Conservation (phyloP, 2,113 vertebrate genomes). For the Atherinomorus stipes region DNA sequence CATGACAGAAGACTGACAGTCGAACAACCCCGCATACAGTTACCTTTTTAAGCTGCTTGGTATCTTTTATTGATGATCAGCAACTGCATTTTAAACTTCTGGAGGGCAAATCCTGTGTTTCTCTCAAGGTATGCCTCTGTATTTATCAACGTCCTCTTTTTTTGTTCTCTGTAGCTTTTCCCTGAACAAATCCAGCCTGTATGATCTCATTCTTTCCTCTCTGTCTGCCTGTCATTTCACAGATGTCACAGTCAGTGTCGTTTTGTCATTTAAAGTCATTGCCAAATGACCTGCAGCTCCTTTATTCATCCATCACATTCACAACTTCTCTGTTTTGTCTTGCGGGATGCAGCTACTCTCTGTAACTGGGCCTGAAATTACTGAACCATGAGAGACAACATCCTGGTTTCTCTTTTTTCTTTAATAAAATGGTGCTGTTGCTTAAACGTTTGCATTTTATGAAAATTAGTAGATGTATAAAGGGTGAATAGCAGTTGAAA, state of each 20-base stretch:
- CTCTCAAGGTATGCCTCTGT: not conserved
- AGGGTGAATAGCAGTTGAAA: not conserved
- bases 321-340: not conserved
- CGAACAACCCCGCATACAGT: slow-evolving; percentile 1
- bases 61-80: slow-evolving; percentile 24
- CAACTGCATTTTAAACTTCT: slow-evolving; percentile 23
- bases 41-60: not conserved
- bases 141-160: slow-evolving; percentile 5
- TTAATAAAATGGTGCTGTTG: not conserved
- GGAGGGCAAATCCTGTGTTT: slow-evolving; percentile 11
- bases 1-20: slow-evolving; percentile 27
- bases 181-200: slow-evolving; percentile 21
- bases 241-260: not conserved
- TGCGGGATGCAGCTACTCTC: not conserved
- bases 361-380: not conserved
- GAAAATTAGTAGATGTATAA: not conserved
- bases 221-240: slow-evolving; percentile 1
- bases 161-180: slow-evolving; percentile 13
- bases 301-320: not conserved
- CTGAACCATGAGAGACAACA: not conserved
- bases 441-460: not conserved
- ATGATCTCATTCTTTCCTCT: slow-evolving; percentile 26
- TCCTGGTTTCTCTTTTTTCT: not conserved
- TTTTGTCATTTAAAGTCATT: slow-evolving; percentile 38
- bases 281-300: slow-evolving; percentile 13